Base-by-base conservation (phyloP, 2,888 invertebrate genomes). In the Herminia tarsipennalis region DNA sequence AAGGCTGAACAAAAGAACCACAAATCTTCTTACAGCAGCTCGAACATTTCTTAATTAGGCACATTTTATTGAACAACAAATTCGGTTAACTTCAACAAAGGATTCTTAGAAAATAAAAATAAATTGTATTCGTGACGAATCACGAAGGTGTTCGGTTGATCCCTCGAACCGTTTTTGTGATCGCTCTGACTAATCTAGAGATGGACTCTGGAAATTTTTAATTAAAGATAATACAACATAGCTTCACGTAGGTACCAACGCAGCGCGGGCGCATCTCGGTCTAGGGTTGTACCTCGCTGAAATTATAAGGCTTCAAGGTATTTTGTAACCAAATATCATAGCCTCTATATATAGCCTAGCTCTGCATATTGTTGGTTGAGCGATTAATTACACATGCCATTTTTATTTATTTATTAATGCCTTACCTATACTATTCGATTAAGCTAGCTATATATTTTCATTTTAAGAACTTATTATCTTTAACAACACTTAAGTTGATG, bases 81-180 rank as follows among this genome's bases (percentile, higher is more conserved):
- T 90, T 91, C 89, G 83, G 88, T 88, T 86, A 88, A 81, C 83
- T 80, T 77, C 70, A 82, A 89, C 89, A 91, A 90, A 88, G 84
- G 86, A 70, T 76, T 81, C 86, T 80, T 75, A 84, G 81, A 84
- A 72, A 88, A 88, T 86, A 89, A 89, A 86, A 91, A 85, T 86
- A 88, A 89, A 87, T 79, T 79, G 81, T 82, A 78, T 77, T 87
- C 89, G 89, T 91, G 90, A 90, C 90, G 90, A 89, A 90, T 90
- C 88, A 78, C 72, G 74, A 78, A 83, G 87, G 87, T 88, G 88
- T 88, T 86, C 81, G 85, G 73, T 76, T 78, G 81, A 79, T 80
- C 81, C 79, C 78, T 79, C 76, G 80, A 83, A 84, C 84, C 86
- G 88, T 89, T 89, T 90, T 89, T 90, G 85, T 88, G 83, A 78